Base-by-base conservation (phyloP, 2,888 invertebrate species). In the Cylindroiulus punctatus region DNA sequence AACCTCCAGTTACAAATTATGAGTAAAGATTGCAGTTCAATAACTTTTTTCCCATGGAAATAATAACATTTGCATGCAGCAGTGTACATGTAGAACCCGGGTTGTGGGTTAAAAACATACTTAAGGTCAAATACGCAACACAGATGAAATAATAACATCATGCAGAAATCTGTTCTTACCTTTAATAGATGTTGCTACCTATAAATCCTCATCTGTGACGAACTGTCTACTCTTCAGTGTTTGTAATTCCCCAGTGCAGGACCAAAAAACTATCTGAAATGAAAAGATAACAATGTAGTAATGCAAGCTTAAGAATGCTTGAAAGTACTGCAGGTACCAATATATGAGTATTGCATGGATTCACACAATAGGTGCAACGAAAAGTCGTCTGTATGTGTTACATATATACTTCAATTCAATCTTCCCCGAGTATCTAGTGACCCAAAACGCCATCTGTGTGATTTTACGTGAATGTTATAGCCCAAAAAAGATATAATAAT, bases 251-350 rank as follows among this genome's bases (percentile, higher is more conserved):
- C 30, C 76, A 76, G 26, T 76, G 76, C 30, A 22, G 30, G 12
- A 30, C 30, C 30, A 76, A 76, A 26, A 76, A 76, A 76, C 12
- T 76, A 76, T 76, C 76, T 76, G 76, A 22, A 76, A 76, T 76
- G 30, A 30, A 76, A 76, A 76, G 30, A 76, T 22, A 22, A 65
- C 76, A 76, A 76, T 76, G 76, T 26, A 26, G 30, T 30, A 76
- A 76, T 76, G 22, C 22, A 26, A 2, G 76, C 4, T 10, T 26
- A 40, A 26, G 4, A 65, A 65, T 22, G 8, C 4, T 65, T 47
- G n/a, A n/a, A 17, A 52, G 30, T 12, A 76, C 10, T n/a, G 30
- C 1, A 30, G 30, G 26, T 76, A 14, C 26, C 30, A 76, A 76
- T 12, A n/a, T n/a, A 76, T 26, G 14, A 7, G 12, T 30, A 30